phyloP scores from a whole-genome alignment of 2,888 invertebrate genomes.

The Entomobrya proxima region DNA sequence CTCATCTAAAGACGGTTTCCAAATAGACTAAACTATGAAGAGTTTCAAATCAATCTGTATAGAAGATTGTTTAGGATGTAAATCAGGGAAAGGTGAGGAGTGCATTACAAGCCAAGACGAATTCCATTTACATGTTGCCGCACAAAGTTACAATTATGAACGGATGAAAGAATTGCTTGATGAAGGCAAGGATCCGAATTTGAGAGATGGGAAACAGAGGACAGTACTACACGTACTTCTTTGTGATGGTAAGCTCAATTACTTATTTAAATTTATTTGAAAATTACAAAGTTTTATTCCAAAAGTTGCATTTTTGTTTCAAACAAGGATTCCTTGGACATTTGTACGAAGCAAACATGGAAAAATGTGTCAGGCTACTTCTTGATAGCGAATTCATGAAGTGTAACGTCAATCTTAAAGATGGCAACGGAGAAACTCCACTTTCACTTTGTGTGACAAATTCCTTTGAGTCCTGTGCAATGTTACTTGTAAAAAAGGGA shows the following conservation, averaged over 20 bases:
- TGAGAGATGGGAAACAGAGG: neutral
- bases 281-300: neutral
- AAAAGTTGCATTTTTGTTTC: neutral
- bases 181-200: neutral
- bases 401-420: conserved; percentile 48
- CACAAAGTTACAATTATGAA: conserved; percentile 36
- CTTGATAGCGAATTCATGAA: neutral
- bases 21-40: neutral
- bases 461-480: conserved; percentile 49
- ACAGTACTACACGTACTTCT: conserved; percentile 54
- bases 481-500: conserved; percentile 43
- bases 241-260: conserved; percentile 48
- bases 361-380: conserved; percentile 42
- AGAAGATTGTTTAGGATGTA: neutral
- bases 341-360: conserved; percentile 52
- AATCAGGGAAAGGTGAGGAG: neutral
- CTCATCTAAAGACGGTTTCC: too few species aligned
- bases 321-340: conserved; percentile 60
- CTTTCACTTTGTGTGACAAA: conserved; percentile 54
- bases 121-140: conserved; percentile 40
- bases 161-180: conserved; percentile 12
- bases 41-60: neutral
- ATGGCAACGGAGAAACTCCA: conserved; percentile 45
- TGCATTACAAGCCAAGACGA: neutral
- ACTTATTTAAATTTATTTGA: neutral